A percentile compares a stretch with the other conserved stretches of the same genome.
Conservation (phyloP, 64 coral and sea anemone genomes). For the Pocillopora damicornis region DNA sequence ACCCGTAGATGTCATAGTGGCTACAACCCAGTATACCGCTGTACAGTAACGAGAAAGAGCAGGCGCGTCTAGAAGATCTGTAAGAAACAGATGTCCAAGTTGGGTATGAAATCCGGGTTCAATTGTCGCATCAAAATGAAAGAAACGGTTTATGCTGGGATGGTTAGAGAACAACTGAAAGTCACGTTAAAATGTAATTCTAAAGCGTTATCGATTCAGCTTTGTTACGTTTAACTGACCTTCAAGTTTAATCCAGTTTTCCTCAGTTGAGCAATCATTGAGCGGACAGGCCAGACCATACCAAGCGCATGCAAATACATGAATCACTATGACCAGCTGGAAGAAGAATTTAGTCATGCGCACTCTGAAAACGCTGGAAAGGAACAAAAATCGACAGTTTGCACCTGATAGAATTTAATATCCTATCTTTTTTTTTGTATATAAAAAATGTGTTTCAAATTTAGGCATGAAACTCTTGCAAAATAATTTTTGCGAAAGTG, state of each 20-base stretch:
- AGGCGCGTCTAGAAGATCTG: conserved; percentile 20
- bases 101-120: no score
- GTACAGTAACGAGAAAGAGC: conserved; percentile 49
- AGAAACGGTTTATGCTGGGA: no score
- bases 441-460: no score
- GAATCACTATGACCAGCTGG: conserved; percentile 64
- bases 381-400: neutral
- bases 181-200: no score
- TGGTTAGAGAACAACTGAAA: no score
- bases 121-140: no score
- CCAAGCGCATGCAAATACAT: conserved; percentile 83
- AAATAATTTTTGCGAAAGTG: no score
- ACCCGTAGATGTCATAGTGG: conserved; percentile 81
- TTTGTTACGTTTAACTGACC: conserved; percentile 6
- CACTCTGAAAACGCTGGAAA: conserved; percentile 74
- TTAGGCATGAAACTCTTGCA: no score
- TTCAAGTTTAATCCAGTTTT: conserved; percentile 44
- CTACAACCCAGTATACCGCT: conserved; percentile 81
- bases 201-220: no score
- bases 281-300: conserved; percentile 62
- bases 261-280: conserved; percentile 13
- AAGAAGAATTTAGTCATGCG: conserved; percentile 90
- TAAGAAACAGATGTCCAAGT: neutral
- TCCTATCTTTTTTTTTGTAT: neutral
- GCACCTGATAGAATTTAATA: neutral